A percentile compares a stretch with the other conserved stretches of the same genome.
Evolutionary conservation across 1,140 invertebrate genomes (phyloP).

Genomic region (Papilio xuthus): DNA sequence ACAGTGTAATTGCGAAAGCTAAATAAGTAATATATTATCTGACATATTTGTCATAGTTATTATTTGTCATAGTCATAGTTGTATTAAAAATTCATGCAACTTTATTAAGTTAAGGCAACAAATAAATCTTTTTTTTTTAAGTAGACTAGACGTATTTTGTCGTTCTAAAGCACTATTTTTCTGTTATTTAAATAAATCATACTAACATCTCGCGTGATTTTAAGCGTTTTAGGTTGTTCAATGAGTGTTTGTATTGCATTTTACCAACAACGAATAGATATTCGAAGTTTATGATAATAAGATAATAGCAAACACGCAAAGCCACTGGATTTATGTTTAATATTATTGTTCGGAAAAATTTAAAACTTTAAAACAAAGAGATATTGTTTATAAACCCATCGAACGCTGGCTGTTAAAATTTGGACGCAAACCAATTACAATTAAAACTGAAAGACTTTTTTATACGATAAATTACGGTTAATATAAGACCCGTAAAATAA

Average conservation of each 20-base stretch:
- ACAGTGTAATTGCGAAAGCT: not conserved
- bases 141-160: not conserved
- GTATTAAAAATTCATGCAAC: too few relatives aligned
- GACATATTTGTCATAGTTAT: not conserved
- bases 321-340: not conserved
- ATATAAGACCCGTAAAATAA: not conserved
- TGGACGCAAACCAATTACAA: not conserved
- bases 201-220: not conserved
- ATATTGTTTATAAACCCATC: not conserved
- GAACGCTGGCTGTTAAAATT: not conserved
- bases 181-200: not conserved
- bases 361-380: not conserved
- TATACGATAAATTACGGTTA: not conserved
- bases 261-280: not conserved
- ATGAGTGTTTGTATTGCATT: not conserved
- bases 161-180: not conserved
- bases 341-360: not conserved
- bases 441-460: not conserved
- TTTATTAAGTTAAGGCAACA: too few relatives aligned
- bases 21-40: not conserved
- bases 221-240: not conserved
- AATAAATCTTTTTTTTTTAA: too few relatives aligned
- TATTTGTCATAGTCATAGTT: too few relatives aligned
- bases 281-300: not conserved
- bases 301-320: not conserved